Percentiles rank a stretch among this genome's conserved stretches.
phyloP scores from a whole-genome alignment of 2,888 invertebrate genomes.

The Watsonalla binaria region DNA sequence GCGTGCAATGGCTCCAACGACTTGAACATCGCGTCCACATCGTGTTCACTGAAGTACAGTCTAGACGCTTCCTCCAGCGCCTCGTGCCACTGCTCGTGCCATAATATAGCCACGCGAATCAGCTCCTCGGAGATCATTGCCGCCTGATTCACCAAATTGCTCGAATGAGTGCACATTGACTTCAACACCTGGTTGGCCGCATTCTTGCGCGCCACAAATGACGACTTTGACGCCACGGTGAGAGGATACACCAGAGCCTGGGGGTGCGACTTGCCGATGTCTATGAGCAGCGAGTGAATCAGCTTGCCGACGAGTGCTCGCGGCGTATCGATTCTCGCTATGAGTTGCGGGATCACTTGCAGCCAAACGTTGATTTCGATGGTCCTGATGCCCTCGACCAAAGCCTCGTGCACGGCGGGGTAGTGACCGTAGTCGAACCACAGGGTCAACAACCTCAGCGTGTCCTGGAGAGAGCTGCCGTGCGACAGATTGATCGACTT shows the following conservation, averaged over 20 bases:
- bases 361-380: slow-evolving; percentile 99
- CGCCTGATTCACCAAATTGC: slow-evolving; percentile 95
- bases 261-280: slow-evolving; percentile 98
- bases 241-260: slow-evolving; percentile 98
- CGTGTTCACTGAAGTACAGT: slow-evolving; percentile 96
- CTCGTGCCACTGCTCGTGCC: slow-evolving; percentile 99
- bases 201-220: slow-evolving; percentile 88
- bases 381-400: slow-evolving; percentile 93
- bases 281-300: slow-evolving; percentile 95
- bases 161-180: slow-evolving; percentile 97
- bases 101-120: slow-evolving; percentile 97
- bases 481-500: slow-evolving; percentile 95
- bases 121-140: slow-evolving; percentile 98
- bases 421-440: slow-evolving; percentile 99
- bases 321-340: slow-evolving; percentile 97
- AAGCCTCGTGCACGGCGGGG: slow-evolving; percentile 94
- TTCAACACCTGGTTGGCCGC: slow-evolving; percentile 97
- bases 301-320: slow-evolving; percentile 91
- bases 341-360: slow-evolving; percentile 99
- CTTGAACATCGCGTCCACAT: slow-evolving; percentile 97
- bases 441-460: slow-evolving; percentile 93
- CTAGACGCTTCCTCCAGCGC: slow-evolving; percentile 95
- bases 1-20: slow-evolving; percentile 96
- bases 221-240: slow-evolving; percentile 97
- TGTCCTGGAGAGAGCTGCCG: slow-evolving; percentile 97